Conservation (phyloP, 2,888 invertebrate genomes). For the Druceiella hillmani region DNA sequence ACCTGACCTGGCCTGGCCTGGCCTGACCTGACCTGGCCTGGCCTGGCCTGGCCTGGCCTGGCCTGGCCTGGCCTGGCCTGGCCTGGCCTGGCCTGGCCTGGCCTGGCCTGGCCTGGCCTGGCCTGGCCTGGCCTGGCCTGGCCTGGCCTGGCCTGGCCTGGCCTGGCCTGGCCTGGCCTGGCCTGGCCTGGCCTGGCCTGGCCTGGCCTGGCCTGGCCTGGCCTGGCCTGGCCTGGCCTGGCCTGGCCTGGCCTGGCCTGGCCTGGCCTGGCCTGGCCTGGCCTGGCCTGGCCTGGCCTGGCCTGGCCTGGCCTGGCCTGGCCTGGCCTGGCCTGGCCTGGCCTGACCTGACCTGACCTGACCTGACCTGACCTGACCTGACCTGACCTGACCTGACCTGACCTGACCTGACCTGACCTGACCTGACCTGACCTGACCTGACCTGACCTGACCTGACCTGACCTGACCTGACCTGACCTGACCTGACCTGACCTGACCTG, state of each 20-base stretch:
- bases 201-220: constrained; percentile 16
- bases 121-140: constrained; percentile 10
- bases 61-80: constrained; percentile 10
- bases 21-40: constrained; percentile 14
- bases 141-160: constrained; percentile 10
- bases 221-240: constrained; percentile 20
- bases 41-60: constrained; percentile 11
- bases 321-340: constrained; percentile 18
- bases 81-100: constrained; percentile 11
- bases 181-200: constrained; percentile 11
- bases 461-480: constrained; percentile 7
- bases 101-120: constrained; percentile 12
- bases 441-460: constrained; percentile 11
- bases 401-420: constrained; percentile 6
- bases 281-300: constrained; percentile 20
- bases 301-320: constrained; percentile 20
- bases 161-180: constrained; percentile 12
- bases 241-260: constrained; percentile 20
- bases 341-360: constrained; percentile 17
- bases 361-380: constrained; percentile 18
- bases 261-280: constrained; percentile 21
- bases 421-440: constrained; percentile 7
- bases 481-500: constrained; percentile 10
- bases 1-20: constrained; percentile 13
- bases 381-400: constrained; percentile 10